phyloP scores from a whole-genome alignment of 2,888 invertebrate species.

The Anoplius nigerrimus region DNA sequence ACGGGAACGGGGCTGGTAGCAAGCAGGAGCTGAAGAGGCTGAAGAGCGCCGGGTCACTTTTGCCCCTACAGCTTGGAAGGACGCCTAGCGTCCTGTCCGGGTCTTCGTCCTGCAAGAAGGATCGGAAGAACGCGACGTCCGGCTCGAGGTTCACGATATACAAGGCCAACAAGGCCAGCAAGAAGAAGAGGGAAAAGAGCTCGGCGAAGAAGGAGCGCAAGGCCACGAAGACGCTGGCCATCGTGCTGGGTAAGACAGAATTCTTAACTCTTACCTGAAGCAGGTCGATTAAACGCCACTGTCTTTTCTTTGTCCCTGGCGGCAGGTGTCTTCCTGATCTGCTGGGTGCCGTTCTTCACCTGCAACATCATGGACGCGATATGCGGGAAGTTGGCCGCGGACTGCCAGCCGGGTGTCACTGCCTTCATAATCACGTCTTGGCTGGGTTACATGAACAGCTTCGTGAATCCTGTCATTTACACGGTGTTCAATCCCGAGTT shows the following conservation, averaged over 20 bases:
- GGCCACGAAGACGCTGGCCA: slow-evolving; percentile 98
- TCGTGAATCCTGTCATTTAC: slow-evolving; percentile 95
- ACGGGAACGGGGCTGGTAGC: slow-evolving; percentile 61
- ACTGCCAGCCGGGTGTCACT: slow-evolving; percentile 89
- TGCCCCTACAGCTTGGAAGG: slow-evolving; percentile 68
- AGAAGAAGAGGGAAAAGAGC: slow-evolving; percentile 95
- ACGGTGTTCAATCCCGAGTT: slow-evolving; percentile 98
- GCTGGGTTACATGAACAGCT: slow-evolving; percentile 98
- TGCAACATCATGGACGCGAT: slow-evolving; percentile 98
- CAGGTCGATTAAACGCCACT: neutral
- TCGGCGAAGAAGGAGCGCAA: slow-evolving; percentile 96
- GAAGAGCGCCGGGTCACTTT: slow-evolving; percentile 65
- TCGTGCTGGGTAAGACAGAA: slow-evolving; percentile 90
- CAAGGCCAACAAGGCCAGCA: slow-evolving; percentile 95
- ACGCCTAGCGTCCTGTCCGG: slow-evolving; percentile 67
- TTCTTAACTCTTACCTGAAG: too few species aligned
- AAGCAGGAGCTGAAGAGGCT: slow-evolving; percentile 70
- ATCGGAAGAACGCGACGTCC: slow-evolving; percentile 81
- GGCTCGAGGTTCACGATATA: slow-evolving; percentile 92
- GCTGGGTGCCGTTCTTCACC: slow-evolving; percentile 99
- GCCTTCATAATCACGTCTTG: slow-evolving; percentile 97
- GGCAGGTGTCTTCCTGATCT: slow-evolving; percentile 97
- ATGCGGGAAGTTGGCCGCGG: slow-evolving; percentile 88
- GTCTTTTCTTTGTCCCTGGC: slow-evolving; percentile 36
- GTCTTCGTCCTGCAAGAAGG: slow-evolving; percentile 82